These are phyloP conservation scores for Linurgus olivaceus DNA, from an alignment of 2,797 vertebrate species.

Conservation along the genomic window DNA sequence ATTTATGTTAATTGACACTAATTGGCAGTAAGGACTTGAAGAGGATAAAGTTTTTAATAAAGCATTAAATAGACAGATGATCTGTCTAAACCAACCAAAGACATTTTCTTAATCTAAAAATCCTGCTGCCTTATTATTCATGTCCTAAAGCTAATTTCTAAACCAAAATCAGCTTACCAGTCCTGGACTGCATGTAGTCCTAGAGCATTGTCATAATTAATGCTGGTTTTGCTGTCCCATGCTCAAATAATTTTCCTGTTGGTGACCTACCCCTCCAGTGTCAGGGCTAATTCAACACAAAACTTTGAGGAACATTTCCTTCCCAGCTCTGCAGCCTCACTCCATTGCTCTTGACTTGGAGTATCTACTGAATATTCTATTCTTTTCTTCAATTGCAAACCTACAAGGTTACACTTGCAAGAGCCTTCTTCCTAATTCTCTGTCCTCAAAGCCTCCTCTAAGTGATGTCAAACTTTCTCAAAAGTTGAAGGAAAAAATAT, in stretches of 20 bases:
- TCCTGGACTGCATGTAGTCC: neutral
- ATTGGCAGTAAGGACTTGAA: conserved; percentile 28
- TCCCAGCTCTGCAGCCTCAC: neutral
- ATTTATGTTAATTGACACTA: conserved; percentile 40
- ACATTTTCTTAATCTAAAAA: conserved; percentile 19
- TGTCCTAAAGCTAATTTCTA: neutral
- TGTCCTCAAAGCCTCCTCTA: neutral
- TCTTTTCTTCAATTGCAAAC: neutral
- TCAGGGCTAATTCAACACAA: neutral
- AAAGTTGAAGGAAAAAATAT: neutral
- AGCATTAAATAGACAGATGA: conserved; percentile 18
- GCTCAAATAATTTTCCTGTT: neutral
- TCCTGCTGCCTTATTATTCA: neutral
- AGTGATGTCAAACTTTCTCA: neutral
- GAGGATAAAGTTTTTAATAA: conserved; percentile 40
- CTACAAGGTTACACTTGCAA: neutral
- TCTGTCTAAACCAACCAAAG: conserved; percentile 5
- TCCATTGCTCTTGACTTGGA: neutral
- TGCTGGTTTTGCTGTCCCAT: neutral
- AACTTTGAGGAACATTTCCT: neutral
- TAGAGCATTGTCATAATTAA: neutral
- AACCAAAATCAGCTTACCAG: neutral
- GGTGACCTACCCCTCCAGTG: neutral
- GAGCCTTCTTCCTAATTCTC: neutral
- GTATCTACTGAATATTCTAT: neutral